phyloP scores from a whole-genome alignment of 2,797 vertebrate genomes.

The Hirundo rustica region DNA sequence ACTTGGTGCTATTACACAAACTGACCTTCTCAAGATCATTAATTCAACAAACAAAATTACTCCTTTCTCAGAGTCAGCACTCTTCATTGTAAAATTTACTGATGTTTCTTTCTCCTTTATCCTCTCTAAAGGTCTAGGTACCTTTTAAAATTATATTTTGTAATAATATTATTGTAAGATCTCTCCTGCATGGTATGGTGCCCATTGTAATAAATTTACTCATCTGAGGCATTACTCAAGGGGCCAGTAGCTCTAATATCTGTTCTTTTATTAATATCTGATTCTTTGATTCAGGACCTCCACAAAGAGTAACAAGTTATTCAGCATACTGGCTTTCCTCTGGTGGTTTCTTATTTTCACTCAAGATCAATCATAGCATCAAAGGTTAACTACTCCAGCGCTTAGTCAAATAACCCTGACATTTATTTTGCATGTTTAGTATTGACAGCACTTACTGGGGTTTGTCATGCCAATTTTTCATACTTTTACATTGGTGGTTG shows the following conservation, averaged over 20 bases:
- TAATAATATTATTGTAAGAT: neutral
- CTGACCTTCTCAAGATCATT: constrained; percentile 33
- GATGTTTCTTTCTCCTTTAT: neutral
- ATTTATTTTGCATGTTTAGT: neutral
- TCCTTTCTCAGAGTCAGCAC: neutral
- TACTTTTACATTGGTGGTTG: neutral
- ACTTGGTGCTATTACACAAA: neutral
- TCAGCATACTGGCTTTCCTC: neutral
- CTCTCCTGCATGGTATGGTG: neutral
- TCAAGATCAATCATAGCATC: neutral
- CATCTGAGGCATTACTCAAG: neutral
- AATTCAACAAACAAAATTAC: constrained; percentile 8
- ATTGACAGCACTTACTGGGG: neutral
- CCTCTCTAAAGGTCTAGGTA: neutral
- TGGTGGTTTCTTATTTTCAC: neutral
- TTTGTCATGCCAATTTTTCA: constrained; percentile 7
- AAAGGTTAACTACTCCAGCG: neutral
- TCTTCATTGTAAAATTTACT: neutral
- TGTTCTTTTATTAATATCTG: neutral
- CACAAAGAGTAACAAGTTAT: neutral
- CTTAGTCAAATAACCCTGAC: neutral
- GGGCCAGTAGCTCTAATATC: neutral
- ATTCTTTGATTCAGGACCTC: neutral
- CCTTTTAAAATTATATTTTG: neutral
- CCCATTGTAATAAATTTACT: neutral